Evolutionary conservation across 2,113 vertebrate species (phyloP), one percentile per base, ranked within the genome.

Genomic region (Jaculus jaculus): DNA sequence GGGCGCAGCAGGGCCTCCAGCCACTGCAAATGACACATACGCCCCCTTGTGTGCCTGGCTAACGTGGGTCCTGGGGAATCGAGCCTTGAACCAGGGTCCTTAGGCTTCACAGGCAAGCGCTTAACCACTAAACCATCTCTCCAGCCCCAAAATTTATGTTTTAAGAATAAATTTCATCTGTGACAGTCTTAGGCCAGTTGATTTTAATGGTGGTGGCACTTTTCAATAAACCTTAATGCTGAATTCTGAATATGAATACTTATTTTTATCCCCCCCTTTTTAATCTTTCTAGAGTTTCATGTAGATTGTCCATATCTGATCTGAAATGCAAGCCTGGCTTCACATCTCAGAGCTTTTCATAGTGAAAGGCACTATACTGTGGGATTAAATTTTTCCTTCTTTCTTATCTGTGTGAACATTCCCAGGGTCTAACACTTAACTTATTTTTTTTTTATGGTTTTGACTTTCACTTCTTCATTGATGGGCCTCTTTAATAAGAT

Each of bases 401-500:
- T 63, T 60, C 63, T 96, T 89, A 68, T 87, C 78, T 85, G n/a
- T 84, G 79, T 79, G 77, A 82, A 66, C n/a, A 80, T 91, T 94
- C 42, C 42, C 65, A 28, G 82, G 92, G 66, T 84, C 91, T 91
- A 87, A 75, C 74, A 91, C 80, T 90, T 93, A 69, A 87, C 69
- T 47, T 73, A 87, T 91, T 90, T 92, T 65, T 69, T 78, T 82
- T 87, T 96, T 93, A 95, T 83, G 89, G 73, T 92, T 96, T 92
- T 95, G 94, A 97, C 84, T 96, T 97, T 95, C 91, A 81, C 89
- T 94, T 95, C 95, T 83, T 90, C 75, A 79, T 92, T 93, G 90
- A 94, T 94, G 72, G 93, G 85, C 87, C 78, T 94, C 74, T 82
- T 96, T 91, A 79, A 93, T 93, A 95, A 93, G 72, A 93, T 93